phyloP scores from a whole-genome alignment of 2,888 invertebrate genomes.

The Orthosia incerta region DNA sequence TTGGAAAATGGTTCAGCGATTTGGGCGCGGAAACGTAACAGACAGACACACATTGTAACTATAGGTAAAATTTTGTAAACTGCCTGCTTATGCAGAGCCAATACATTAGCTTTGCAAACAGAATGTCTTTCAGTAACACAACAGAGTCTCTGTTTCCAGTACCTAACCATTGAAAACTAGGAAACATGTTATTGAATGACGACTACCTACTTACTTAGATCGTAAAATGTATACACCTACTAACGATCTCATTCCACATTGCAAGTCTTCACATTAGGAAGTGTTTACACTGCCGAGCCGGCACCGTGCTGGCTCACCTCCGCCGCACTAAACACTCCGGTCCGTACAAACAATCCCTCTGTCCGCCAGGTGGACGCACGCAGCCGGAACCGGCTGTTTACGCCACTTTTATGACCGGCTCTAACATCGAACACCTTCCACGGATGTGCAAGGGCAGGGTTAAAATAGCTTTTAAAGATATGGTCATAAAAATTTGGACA shows the following conservation, averaged over 20 bases:
- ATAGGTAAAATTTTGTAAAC: neutral
- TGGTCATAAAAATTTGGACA: slow-evolving; percentile 29
- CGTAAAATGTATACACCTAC: slow-evolving; percentile 10
- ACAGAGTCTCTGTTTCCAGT: neutral
- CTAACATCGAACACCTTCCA: slow-evolving; percentile 73
- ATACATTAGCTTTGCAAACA: neutral
- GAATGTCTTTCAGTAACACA: neutral
- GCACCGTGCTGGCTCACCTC: slow-evolving; percentile 59
- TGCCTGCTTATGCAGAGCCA: neutral
- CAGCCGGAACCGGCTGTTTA: slow-evolving; percentile 87
- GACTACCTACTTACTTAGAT: neutral
- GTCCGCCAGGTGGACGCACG: slow-evolving; percentile 82
- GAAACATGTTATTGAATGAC: slow-evolving; percentile 5
- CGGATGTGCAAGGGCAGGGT: slow-evolving; percentile 67
- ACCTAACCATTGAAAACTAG: slow-evolving; percentile 8
- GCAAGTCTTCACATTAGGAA: slow-evolving; percentile 44
- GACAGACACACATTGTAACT: neutral
- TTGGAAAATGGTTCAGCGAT: too few species aligned
- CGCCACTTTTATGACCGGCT: slow-evolving; percentile 76
- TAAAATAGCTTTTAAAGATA: slow-evolving; percentile 59
- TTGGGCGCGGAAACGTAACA: too few species aligned
- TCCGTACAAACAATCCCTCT: slow-evolving; percentile 64
- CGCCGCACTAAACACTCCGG: slow-evolving; percentile 32
- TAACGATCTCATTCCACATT: slow-evolving; percentile 18
- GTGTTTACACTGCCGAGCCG: slow-evolving; percentile 44